Conservation (phyloP, 35 echinoderm and acorn worm genomes). For the Chiridota heheva region DNA sequence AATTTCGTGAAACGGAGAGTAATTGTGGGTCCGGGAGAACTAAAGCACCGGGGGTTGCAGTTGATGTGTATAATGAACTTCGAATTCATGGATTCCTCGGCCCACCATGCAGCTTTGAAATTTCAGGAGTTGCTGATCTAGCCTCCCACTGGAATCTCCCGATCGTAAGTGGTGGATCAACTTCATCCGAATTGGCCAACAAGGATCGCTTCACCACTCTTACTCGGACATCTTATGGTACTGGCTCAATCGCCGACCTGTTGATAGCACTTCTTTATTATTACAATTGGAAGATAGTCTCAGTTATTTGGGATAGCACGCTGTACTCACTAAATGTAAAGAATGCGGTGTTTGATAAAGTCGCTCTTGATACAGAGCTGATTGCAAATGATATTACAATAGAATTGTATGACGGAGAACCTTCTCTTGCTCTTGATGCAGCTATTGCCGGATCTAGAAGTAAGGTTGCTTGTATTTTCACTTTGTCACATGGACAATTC, state of each 20-base stretch:
- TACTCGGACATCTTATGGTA: slow-evolving; percentile 44
- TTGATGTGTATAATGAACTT: slow-evolving; percentile 13
- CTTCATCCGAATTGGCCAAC: slow-evolving; percentile 38
- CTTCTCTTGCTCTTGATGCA: neutral
- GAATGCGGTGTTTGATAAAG: neutral
- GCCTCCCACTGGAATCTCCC: slow-evolving; percentile 60
- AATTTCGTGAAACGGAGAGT: slow-evolving; percentile 8
- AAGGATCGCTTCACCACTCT: slow-evolving; percentile 42
- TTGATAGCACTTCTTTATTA: neutral
- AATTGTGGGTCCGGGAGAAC: slow-evolving; percentile 15
- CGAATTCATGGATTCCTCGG: slow-evolving; percentile 30
- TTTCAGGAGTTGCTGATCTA: slow-evolving; percentile 26
- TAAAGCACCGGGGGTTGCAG: slow-evolving; percentile 34
- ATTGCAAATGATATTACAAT: neutral
- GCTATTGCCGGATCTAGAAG: neutral
- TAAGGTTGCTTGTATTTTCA: too few species aligned
- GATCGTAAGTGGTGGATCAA: slow-evolving; percentile 39
- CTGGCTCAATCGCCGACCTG: slow-evolving; percentile 11
- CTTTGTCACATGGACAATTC: too few species aligned
- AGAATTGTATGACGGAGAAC: neutral
- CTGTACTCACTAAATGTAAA: neutral
- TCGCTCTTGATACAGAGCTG: neutral
- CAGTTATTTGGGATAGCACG: slow-evolving; percentile 33
- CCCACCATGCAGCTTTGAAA: slow-evolving; percentile 35
- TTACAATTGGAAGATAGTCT: slow-evolving; percentile 22